Evolutionary conservation across 2,888 invertebrate species (phyloP), one percentile per base, ranked within the genome.

Genomic region (Dryococelus australis): DNA sequence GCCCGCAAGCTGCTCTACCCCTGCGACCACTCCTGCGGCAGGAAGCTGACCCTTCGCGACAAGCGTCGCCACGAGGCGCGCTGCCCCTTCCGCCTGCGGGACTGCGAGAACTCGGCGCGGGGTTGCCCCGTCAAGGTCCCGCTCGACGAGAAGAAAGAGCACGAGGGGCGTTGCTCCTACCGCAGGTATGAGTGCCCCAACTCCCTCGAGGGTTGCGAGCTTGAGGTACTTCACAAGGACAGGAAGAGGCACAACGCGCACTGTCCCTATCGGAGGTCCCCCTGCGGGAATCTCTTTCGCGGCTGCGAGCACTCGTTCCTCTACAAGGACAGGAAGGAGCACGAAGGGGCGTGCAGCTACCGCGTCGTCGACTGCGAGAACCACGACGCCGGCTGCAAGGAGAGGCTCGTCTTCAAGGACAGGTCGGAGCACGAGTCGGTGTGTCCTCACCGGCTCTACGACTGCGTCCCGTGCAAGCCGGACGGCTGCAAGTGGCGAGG

Each of bases 401-500:
- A 28, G 28, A 12, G 43, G 12, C 28, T 83, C 24, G 28, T 83
- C 27, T 83, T 27, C 28, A 83, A 35, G 27, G 43, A 83, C 43
- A 12, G 43, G 12, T 13, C 35, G 4, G 83, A 83, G 16, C 83
- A 83, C 43, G 83, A 83, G 43, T 10, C 20, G 27, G 10, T 35
- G 5, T 83, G 83, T 35, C 35, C 28, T 13, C 43, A 35, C 43
- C 28, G 83, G 4, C 83, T 83, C 24, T 83, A 83, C 28, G 83
- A 83, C 27, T 83, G 83, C 83, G 43, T 83, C 16, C 83, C 83
- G 0, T 83, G 83, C 83, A 27, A 35, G 83, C 83, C 83, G 24
- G 83, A 83, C 43, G 83, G 83, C 28, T 83, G 83, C 83, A 27
- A 24, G 35, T 83, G 83, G 83, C 28, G 43, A 4, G 83, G 83